These are phyloP conservation scores for Takifugu rubripes DNA, from an alignment of 2,797 vertebrate species.

Conservation along the genomic window DNA sequence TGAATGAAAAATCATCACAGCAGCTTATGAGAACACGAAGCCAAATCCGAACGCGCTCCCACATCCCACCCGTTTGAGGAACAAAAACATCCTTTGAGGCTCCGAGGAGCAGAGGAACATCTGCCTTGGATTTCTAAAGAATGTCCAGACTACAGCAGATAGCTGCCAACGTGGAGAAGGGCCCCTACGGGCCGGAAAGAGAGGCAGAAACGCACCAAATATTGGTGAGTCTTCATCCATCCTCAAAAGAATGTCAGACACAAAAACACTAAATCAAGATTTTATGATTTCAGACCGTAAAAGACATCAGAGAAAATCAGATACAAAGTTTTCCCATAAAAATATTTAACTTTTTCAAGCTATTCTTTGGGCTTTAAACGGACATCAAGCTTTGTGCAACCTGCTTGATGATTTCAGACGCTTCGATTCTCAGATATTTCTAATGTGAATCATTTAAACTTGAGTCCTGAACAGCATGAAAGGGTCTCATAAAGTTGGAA, in stretches of 20 bases:
- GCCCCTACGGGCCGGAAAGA: constrained; percentile 4
- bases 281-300: background rate
- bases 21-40: constrained; percentile 15
- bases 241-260: constrained; percentile 15
- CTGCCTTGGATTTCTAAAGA: constrained; percentile 50
- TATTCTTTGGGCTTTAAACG: too few species aligned
- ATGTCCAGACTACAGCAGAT: constrained; percentile 46
- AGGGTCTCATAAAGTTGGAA: too few species aligned
- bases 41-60: constrained; percentile 16
- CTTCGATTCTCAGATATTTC: too few species aligned
- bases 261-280: background rate
- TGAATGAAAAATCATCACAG: constrained; percentile 31
- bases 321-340: background rate
- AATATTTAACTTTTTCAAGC: constrained; percentile 1
- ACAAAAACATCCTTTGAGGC: constrained; percentile 20
- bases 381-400: too few species aligned
- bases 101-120: constrained; percentile 29
- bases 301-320: background rate
- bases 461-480: too few species aligned
- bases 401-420: too few species aligned
- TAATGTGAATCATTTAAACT: too few species aligned
- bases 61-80: constrained; percentile 16
- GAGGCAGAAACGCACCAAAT: background rate
- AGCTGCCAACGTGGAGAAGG: constrained; percentile 34
- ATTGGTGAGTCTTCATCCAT: constrained; percentile 3